These are phyloP conservation scores for Argyrosomus regius DNA, from an alignment of 2,797 vertebrate genomes.

Conservation along the genomic window DNA sequence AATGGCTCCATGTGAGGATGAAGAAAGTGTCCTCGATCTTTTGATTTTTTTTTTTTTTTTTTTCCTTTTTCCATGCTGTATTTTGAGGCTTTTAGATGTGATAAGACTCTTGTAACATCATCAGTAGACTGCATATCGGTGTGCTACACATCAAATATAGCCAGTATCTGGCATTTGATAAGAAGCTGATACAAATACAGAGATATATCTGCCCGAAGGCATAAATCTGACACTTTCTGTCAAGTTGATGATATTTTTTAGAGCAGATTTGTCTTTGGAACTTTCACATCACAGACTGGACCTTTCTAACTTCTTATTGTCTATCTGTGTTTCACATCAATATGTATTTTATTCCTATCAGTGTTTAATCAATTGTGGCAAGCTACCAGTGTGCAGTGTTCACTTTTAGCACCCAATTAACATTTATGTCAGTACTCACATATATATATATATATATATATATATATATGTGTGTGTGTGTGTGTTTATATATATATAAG, in stretches of 20 bases:
- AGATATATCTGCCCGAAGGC: slow-evolving; percentile 32
- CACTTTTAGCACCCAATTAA: background rate
- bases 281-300: slow-evolving; percentile 42
- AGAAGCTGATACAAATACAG: slow-evolving; percentile 49
- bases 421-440: background rate
- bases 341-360: slow-evolving; percentile 31
- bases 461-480: background rate
- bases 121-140: slow-evolving; percentile 28
- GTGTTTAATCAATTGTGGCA: slow-evolving; percentile 9
- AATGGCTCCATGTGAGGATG: slow-evolving; percentile 25
- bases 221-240: slow-evolving; percentile 44
- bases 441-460: background rate
- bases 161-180: slow-evolving; percentile 52
- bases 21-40: slow-evolving; percentile 51
- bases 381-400: background rate
- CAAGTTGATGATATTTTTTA: slow-evolving; percentile 38
- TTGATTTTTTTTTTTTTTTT: slow-evolving; percentile 26
- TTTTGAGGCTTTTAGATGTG: slow-evolving; percentile 50
- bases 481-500: background rate
- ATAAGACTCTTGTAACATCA: slow-evolving; percentile 44
- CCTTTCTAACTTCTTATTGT: slow-evolving; percentile 11
- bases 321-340: slow-evolving; percentile 19
- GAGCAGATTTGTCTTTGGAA: slow-evolving; percentile 48
- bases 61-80: slow-evolving; percentile 5
- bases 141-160: slow-evolving; percentile 47